Conservation (phyloP, 2,888 invertebrate genomes). For the Epistrophella euchroma region DNA sequence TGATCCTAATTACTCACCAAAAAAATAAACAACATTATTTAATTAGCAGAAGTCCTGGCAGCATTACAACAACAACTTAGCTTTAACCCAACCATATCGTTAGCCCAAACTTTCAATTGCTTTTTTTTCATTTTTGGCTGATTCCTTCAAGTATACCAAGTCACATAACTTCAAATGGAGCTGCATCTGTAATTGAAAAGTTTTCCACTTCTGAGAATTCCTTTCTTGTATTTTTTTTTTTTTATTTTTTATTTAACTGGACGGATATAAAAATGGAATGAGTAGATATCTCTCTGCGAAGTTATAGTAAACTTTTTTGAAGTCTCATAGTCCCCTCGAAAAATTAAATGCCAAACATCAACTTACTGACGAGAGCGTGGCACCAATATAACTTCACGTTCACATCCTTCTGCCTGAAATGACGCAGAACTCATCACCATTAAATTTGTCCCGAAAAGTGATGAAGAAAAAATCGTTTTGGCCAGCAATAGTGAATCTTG, state of each 20-base stretch:
- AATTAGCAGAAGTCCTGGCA: conserved; percentile 63
- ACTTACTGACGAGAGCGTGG: conserved; percentile 35
- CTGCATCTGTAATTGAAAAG: conserved; percentile 75
- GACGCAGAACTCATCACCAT: conserved; percentile 75
- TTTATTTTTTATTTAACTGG: not conserved
- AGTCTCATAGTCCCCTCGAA: conserved; percentile 33
- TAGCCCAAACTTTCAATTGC: conserved; percentile 46
- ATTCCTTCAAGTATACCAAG: conserved; percentile 45
- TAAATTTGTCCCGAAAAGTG: conserved; percentile 61
- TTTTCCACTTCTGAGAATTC: conserved; percentile 60
- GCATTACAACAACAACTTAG: conserved; percentile 23
- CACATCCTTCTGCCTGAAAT: conserved; percentile 64
- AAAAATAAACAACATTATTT: conserved; percentile 72
- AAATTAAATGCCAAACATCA: conserved; percentile 50
- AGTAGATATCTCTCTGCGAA: not conserved
- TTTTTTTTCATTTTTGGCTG: conserved; percentile 57
- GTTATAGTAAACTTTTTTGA: conserved; percentile 64
- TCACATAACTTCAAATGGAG: conserved; percentile 74
- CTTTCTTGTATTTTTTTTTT: not conserved
- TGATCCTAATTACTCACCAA: conserved; percentile 70
- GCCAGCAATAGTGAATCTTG: conserved; percentile 31
- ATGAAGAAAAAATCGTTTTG: conserved; percentile 29
- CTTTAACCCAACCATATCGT: conserved; percentile 6
- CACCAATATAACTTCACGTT: conserved; percentile 54
- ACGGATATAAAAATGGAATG: conserved; percentile 15